Conservation (phyloP, 2,797 vertebrate species). For the Cryptoblepharus egeriae region DNA sequence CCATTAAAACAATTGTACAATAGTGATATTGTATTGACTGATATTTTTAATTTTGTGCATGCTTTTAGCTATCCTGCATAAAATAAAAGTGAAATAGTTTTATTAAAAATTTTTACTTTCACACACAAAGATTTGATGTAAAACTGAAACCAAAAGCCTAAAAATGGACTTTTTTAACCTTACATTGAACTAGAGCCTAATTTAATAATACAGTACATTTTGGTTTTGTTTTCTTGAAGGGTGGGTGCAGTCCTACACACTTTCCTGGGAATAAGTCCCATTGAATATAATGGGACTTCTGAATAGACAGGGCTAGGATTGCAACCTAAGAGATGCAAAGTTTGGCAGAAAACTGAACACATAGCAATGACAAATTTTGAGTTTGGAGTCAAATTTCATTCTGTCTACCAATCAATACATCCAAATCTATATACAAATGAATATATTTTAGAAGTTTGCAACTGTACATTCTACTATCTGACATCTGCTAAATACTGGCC, state of each 20-base stretch:
- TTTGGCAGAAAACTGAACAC: neutral
- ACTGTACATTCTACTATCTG: neutral
- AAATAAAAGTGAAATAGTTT: no score
- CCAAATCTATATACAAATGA: neutral
- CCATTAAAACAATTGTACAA: no score
- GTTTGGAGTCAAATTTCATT: neutral
- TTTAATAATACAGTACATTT: neutral
- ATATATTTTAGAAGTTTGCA: neutral
- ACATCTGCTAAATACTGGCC: neutral
- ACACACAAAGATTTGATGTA: neutral
- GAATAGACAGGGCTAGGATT: no score
- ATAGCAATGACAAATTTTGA: neutral
- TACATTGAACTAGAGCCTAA: neutral
- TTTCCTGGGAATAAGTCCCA: no score
- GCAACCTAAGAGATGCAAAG: neutral
- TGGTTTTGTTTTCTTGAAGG: neutral
- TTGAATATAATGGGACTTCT: no score
- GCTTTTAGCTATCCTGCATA: no score
- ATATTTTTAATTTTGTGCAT: no score
- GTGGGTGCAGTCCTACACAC: no score
- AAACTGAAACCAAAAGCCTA: neutral
- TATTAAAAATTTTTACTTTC: no score
- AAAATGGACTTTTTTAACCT: no score
- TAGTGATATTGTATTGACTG: no score
- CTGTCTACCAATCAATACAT: neutral